These are phyloP conservation scores for Craniophora ligustri DNA, from an alignment of 2,888 invertebrate species.

Conservation along the genomic window DNA sequence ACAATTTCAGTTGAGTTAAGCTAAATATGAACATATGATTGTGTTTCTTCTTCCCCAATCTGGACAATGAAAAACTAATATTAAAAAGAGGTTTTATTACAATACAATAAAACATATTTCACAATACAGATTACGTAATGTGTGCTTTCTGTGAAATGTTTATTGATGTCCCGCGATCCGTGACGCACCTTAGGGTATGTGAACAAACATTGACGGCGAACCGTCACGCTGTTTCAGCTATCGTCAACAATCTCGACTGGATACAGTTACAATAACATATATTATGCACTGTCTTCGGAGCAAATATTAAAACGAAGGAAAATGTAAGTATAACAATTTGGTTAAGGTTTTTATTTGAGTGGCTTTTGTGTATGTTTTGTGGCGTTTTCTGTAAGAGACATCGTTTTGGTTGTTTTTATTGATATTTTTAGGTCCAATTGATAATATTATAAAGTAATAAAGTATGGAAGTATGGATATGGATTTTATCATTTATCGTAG, in stretches of 20 bases:
- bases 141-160: slow-evolving; percentile 15
- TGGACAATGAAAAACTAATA: too few species aligned
- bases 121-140: background rate
- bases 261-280: slow-evolving; percentile 40
- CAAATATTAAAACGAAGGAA: slow-evolving; percentile 31
- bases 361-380: background rate
- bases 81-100: background rate
- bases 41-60: too few species aligned
- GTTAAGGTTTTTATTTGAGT: slow-evolving; percentile 1
- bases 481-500: too few species aligned
- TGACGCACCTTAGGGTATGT: slow-evolving; percentile 48
- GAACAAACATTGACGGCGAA: slow-evolving; percentile 50
- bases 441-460: too few species aligned
- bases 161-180: slow-evolving; percentile 46
- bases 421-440: too few species aligned
- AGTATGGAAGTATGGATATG: too few species aligned
- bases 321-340: slow-evolving; percentile 8
- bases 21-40: too few species aligned
- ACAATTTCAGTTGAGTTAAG: too few species aligned
- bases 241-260: slow-evolving; percentile 49
- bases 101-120: background rate
- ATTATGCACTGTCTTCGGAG: slow-evolving; percentile 40
- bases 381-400: background rate
- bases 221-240: slow-evolving; percentile 49
- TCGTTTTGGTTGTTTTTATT: too few species aligned